Percentiles rank a stretch among this genome's conserved stretches.
These are phyloP conservation scores for Oceanodroma leucorhoa DNA, from an alignment of 2,797 vertebrate genomes.

Conservation along the genomic window DNA sequence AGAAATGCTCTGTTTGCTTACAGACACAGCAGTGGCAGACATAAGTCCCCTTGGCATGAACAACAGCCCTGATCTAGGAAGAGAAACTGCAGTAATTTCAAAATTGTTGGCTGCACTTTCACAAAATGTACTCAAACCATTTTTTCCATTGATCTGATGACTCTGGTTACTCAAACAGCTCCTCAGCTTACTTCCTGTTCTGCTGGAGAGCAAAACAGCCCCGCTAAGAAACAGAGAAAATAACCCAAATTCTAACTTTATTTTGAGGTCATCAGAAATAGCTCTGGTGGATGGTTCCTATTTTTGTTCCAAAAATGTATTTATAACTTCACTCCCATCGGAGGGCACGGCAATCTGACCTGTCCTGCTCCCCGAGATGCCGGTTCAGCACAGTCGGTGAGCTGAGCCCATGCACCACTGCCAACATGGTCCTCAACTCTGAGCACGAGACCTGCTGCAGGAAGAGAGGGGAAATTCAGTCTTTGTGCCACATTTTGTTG, in stretches of 20 bases:
- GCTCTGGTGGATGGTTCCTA: neutral
- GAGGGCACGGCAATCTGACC: neutral
- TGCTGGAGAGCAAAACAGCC: conserved; percentile 36
- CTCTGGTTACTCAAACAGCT: conserved; percentile 48
- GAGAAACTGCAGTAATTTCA: conserved; percentile 49
- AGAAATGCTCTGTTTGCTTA: neutral
- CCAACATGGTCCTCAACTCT: neutral
- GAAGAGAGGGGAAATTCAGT: neutral
- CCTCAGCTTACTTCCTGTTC: conserved; percentile 64
- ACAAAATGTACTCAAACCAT: conserved; percentile 50
- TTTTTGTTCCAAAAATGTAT: conserved; percentile 34
- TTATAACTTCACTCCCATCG: neutral
- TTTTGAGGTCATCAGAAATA: conserved; percentile 32
- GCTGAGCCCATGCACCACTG: neutral
- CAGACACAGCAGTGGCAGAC: neutral
- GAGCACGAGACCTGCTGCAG: neutral
- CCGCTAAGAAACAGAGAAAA: neutral
- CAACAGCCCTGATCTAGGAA: neutral
- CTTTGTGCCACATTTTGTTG: neutral
- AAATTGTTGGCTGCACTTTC: conserved; percentile 39
- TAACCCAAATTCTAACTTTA: neutral
- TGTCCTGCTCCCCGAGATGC: neutral
- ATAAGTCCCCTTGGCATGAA: neutral
- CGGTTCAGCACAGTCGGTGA: neutral
- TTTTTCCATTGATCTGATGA: conserved; percentile 56